Evolutionary conservation across 1,140 invertebrate species (phyloP).

Genomic region (Hormaphis cornu): DNA sequence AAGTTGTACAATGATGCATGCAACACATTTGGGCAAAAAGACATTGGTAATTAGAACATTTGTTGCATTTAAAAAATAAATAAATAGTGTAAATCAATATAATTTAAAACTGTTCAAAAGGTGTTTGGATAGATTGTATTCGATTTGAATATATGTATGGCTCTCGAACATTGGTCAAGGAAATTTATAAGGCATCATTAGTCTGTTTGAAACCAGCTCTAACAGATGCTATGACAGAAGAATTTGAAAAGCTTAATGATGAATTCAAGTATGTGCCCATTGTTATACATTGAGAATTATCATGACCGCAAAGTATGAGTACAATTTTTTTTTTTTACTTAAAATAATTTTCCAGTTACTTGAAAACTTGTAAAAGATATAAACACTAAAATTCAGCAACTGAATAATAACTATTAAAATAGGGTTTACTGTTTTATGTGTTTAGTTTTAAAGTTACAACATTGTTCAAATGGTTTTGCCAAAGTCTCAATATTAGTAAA

Average conservation of each 20-base stretch:
- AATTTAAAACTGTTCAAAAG: not conserved
- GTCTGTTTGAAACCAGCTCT: not conserved
- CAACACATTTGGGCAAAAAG: not conserved
- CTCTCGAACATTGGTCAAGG: not conserved
- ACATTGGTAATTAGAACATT: not conserved
- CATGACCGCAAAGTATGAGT: too few relatives aligned
- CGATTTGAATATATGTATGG: not conserved
- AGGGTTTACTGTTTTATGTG: too few relatives aligned
- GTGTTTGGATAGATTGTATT: not conserved
- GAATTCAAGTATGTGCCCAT: not conserved
- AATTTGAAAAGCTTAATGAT: not conserved
- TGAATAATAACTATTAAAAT: too few relatives aligned
- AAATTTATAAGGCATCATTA: slow-evolving; percentile 16
- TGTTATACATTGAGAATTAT: too few relatives aligned
- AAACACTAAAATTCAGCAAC: too few relatives aligned
- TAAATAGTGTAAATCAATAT: not conserved
- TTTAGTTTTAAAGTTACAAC: too few relatives aligned
- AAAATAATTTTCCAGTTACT: too few relatives aligned
- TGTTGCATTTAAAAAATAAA: not conserved
- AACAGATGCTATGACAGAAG: not conserved
- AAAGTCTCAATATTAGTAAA: too few relatives aligned
- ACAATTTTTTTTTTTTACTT: not conserved
- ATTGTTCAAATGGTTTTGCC: too few relatives aligned
- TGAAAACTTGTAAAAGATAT: too few relatives aligned
- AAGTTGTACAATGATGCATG: slow-evolving; percentile 13